Base-by-base conservation (phyloP, 2,888 invertebrate species). In the Anticlea derivata region DNA sequence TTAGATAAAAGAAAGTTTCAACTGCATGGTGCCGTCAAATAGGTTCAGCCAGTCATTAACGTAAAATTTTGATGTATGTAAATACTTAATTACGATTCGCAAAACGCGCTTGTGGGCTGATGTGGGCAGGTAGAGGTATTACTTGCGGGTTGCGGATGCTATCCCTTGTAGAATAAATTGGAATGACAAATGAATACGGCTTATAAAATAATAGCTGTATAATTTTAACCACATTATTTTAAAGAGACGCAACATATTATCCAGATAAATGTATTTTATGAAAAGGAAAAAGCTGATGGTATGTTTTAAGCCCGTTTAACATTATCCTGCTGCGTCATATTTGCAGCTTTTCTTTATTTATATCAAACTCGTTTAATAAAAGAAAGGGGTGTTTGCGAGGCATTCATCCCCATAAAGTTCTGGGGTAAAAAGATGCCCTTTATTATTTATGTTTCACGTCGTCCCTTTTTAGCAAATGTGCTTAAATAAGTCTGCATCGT, bases 381-480 rank as follows among this genome's bases (percentile, higher is more conserved):
- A 53, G 53, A 53, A 65, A 60, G 57, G 61, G 57, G 52, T 68
- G 63, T 66, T 66, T 66, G 59, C 61, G 58, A 65, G 57, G 66
- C 61, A 69, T 69, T 73, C 65, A 63, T 63, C 65, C 63, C 70
- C 65, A 66, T 72, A 75, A 73, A 64, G 69, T 72, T 70, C 60
- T 56, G 60, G 68, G 68, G 71, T 75, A 78, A 75, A 78, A 76
- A 78, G 72, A 71, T 78, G 77, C 72, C 75, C 77, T 72, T 74
- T 80, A 79, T 82, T 83, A 85, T 78, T 80, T 78, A 83, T 78
- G 75, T 75, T 75, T 75, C 74, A 75, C 70, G 73, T 73, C 74
- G 63, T 64, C 70, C 68, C 71, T 65, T 76, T 78, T 77, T 66
- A 53, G 63, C 64, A 71, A 70, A 68, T 48, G 59, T 50, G 44